Base-by-base conservation (phyloP, 2,113 vertebrate genomes). In the Tachycineta bicolor region DNA sequence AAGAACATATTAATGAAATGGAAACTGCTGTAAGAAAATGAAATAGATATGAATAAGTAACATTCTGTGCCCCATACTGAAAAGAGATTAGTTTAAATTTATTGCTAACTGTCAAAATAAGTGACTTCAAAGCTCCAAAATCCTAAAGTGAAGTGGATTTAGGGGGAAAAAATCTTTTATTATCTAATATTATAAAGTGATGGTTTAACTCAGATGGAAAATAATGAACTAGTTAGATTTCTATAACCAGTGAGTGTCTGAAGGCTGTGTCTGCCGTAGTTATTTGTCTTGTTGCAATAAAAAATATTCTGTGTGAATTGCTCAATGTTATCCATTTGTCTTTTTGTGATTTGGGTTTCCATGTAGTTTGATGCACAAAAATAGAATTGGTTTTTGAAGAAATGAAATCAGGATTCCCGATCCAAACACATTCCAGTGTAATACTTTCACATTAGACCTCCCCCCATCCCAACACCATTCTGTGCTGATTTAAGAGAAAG, bases 1-100 rank as follows among this genome's bases (percentile, higher is more conserved):
- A 65, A n/a, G 56, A 90, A 76, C 22, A 75, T 82, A 80, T 71
- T 87, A 92, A 80, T 85, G 73, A 91, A 92, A 87, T 86, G 63
- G 44, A 73, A 90, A 71, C 43, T 90, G 26, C 28, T 81, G 60
- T 67, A 86, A 65, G 49, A 87, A 92, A 86, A 90, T 46, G 22
- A 93, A 94, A 92, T 83, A 89, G n/a, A 78, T 81, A 87, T 49
- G 47, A 90, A 31, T 92, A 93, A 86, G 71, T 88, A 93, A 75
- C 21, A 69, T 63, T 95, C 74, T 55, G 19, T 88, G 24, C n/a
- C 63, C 56, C 14, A 13, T 60, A 59, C 49, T 58, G 50, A 92
- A 95, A 92, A 60, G 25, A 60, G 1, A 4, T 85, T 79, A 60
- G 20, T 34, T 71, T 77, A 46, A 88, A 94, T 96, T 88, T 96